Percentiles rank a stretch among this genome's conserved stretches.
Evolutionary conservation across 2,797 vertebrate genomes (phyloP).

Genomic region (Craterocephalus amniculus): DNA sequence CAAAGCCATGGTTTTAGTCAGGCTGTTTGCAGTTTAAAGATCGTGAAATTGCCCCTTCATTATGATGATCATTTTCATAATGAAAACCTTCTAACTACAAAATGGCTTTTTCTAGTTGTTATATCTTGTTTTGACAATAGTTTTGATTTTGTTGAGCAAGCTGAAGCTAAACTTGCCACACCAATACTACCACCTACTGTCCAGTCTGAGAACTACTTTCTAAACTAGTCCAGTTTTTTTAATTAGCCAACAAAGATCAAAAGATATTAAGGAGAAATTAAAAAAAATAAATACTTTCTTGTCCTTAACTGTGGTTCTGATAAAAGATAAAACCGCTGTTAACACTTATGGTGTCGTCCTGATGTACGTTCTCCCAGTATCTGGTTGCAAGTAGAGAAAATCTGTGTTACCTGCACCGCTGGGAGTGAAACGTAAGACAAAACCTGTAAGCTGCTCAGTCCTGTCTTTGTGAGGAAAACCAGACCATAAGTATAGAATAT

Average conservation of each 20-base stretch:
- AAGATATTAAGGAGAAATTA: neutral
- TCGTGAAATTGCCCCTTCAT: conserved; percentile 1
- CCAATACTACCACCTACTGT: conserved; percentile 68
- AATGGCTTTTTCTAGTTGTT: neutral
- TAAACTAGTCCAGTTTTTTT: neutral
- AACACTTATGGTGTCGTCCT: neutral
- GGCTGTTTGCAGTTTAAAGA: conserved; percentile 2
- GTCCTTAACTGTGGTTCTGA: neutral
- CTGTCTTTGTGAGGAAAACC: conserved; percentile 38
- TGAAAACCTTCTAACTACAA: neutral
- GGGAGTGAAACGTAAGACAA: conserved; percentile 46
- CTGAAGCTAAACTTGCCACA: neutral
- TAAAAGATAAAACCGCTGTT: neutral
- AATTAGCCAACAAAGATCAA: neutral
- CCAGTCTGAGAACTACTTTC: conserved; percentile 41
- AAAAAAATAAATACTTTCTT: neutral
- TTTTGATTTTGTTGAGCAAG: neutral
- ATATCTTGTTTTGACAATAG: neutral
- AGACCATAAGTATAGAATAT: conserved; percentile 58
- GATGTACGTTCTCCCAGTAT: conserved; percentile 10
- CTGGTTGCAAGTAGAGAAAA: conserved; percentile 20
- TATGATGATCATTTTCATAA: neutral
- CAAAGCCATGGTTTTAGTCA: neutral
- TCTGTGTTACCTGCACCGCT: conserved; percentile 30
- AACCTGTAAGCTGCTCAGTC: conserved; percentile 34